phyloP scores from a whole-genome alignment of 2,888 invertebrate species.

The Anticlea derivata region DNA sequence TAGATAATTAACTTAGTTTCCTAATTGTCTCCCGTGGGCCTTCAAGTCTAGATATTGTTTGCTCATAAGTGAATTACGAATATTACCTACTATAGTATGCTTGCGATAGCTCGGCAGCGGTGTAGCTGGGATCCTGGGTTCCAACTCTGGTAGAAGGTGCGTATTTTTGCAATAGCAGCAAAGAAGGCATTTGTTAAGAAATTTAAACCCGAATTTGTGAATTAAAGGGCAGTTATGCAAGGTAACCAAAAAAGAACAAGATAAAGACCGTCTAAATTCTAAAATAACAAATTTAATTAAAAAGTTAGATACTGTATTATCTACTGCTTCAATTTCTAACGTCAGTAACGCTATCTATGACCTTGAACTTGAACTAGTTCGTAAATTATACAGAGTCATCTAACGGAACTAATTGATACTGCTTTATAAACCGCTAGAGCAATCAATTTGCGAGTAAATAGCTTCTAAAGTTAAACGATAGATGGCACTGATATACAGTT shows the following conservation, averaged over 20 bases:
- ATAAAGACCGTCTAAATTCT: too few relatives aligned
- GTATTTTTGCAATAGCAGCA: too few relatives aligned
- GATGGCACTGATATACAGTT: conserved; percentile 6
- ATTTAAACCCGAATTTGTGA: too few relatives aligned
- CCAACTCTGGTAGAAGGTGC: background rate
- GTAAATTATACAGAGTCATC: conserved; percentile 1
- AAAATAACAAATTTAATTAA: too few relatives aligned
- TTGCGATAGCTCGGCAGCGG: background rate
- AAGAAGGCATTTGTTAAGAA: too few relatives aligned
- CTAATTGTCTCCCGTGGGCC: conserved; percentile 32
- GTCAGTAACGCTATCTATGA: conserved; percentile 41
- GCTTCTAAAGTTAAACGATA: background rate
- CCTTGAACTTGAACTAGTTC: conserved; percentile 5
- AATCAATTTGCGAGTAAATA: conserved; percentile 1
- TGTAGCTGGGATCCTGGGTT: background rate
- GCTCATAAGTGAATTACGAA: conserved; percentile 41
- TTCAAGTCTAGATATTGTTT: conserved; percentile 33
- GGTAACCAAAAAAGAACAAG: too few relatives aligned
- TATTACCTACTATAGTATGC: conserved; percentile 25
- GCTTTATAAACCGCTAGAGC: background rate
- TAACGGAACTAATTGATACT: conserved; percentile 8
- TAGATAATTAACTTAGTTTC: conserved; percentile 24
- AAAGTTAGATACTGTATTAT: too few relatives aligned
- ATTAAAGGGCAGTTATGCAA: too few relatives aligned
- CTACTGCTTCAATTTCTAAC: too few relatives aligned